Conservation (phyloP, 1,140 invertebrate species). For the Oscheius sp. region DNA sequence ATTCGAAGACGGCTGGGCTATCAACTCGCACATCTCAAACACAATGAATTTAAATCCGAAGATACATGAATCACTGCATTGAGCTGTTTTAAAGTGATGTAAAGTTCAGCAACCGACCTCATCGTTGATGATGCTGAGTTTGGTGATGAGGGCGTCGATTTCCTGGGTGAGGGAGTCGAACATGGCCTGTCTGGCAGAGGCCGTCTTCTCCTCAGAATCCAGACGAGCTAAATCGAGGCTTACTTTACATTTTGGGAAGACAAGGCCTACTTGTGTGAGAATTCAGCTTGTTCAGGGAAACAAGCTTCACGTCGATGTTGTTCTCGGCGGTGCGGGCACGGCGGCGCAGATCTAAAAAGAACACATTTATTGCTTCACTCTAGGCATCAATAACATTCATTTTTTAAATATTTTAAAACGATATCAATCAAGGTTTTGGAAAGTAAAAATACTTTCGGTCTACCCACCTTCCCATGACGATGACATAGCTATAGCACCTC, state of each 20-base stretch:
- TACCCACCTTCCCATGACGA: conserved; percentile 1
- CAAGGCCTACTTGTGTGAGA: conserved; percentile 63
- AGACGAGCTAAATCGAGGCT: conserved; percentile 40
- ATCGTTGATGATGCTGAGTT: conserved; percentile 32
- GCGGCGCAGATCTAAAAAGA: conserved; percentile 78
- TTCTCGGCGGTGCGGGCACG: conserved; percentile 89
- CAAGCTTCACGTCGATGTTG: conserved; percentile 91
- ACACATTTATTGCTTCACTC: no score
- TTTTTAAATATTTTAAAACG: no score
- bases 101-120: conserved; percentile 12
- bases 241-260: neutral
- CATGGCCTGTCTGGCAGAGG: conserved; percentile 64
- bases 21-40: conserved; percentile 72
- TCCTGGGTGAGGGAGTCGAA: conserved; percentile 87
- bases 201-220: conserved; percentile 28
- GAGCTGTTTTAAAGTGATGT: neutral
- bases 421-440: no score
- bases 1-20: conserved; percentile 6
- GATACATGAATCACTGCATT: neutral
- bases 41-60: neutral
- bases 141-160: conserved; percentile 80
- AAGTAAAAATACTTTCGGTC: no score
- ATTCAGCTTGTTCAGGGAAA: conserved; percentile 89
- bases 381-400: no score
- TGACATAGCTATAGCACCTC: neutral